Evolutionary conservation across 2,113 vertebrate species (phyloP).

Genomic region (Neolamprologus toae): DNA sequence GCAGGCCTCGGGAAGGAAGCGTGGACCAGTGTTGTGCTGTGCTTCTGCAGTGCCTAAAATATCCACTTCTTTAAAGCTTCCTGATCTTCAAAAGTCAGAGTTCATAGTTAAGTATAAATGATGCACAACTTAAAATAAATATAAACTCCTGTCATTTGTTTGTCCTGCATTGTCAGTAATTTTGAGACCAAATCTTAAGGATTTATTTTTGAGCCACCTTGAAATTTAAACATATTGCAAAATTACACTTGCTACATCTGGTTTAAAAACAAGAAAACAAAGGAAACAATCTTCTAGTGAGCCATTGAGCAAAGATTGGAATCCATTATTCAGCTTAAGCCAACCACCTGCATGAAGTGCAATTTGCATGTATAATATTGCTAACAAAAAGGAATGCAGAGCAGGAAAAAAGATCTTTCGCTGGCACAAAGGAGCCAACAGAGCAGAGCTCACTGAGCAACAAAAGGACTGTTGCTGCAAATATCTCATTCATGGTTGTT

Average conservation of each 20-base stretch:
- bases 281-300: neutral
- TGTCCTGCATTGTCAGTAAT: neutral
- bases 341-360: neutral
- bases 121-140: neutral
- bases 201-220: neutral
- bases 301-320: neutral
- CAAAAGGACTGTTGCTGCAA: neutral
- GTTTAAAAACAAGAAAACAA: neutral
- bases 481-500: neutral
- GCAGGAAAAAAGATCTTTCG: neutral
- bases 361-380: neutral
- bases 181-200: neutral
- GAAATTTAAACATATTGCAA: neutral
- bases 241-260: neutral
- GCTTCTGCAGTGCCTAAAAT: neutral
- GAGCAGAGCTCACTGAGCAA: neutral
- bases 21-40: neutral
- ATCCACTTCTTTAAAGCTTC: neutral
- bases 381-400: neutral
- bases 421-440: neutral
- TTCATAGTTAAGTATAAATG: neutral
- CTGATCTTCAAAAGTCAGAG: neutral
- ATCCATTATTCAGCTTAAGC: neutral
- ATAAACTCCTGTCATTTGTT: neutral
- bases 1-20: conserved; percentile 5